These are phyloP conservation scores for Crematogaster levior DNA, from an alignment of 2,888 invertebrate species.

Conservation along the genomic window DNA sequence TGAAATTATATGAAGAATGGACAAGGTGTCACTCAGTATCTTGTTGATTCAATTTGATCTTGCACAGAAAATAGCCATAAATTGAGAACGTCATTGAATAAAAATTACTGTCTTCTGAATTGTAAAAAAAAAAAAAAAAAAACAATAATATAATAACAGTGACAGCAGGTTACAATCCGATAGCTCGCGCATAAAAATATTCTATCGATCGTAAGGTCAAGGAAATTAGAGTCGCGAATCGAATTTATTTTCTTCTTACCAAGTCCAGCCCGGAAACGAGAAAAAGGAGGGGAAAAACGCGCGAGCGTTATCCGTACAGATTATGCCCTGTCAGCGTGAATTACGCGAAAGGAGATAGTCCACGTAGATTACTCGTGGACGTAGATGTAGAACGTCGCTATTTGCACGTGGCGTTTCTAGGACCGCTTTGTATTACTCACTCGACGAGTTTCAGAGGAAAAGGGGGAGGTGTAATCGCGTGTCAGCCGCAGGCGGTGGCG, in stretches of 20 bases:
- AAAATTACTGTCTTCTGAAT: neutral
- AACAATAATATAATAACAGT: too few relatives aligned
- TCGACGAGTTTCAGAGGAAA: conserved; percentile 13
- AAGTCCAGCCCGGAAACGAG: neutral
- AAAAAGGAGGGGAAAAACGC: neutral
- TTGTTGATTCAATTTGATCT: neutral
- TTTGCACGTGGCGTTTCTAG: conserved; percentile 38
- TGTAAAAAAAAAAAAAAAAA: neutral
- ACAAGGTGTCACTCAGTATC: neutral
- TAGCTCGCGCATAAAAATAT: neutral
- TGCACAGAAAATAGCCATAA: neutral
- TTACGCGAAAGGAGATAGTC: conserved; percentile 34
- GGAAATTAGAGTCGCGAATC: conserved; percentile 2
- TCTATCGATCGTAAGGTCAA: neutral
- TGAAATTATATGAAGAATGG: neutral
- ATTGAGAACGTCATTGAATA: neutral
- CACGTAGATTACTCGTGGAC: conserved; percentile 33
- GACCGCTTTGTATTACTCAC: conserved; percentile 36
- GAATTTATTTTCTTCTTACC: neutral
- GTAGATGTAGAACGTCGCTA: conserved; percentile 35
- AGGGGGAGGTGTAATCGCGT: conserved; percentile 32
- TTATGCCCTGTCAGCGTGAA: conserved; percentile 44
- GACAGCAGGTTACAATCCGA: neutral
- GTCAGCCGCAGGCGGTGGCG: conserved; percentile 45
- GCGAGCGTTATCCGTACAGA: conserved; percentile 29